phyloP scores from a whole-genome alignment of 2,888 invertebrate species.

The Isotomurus palustris region DNA sequence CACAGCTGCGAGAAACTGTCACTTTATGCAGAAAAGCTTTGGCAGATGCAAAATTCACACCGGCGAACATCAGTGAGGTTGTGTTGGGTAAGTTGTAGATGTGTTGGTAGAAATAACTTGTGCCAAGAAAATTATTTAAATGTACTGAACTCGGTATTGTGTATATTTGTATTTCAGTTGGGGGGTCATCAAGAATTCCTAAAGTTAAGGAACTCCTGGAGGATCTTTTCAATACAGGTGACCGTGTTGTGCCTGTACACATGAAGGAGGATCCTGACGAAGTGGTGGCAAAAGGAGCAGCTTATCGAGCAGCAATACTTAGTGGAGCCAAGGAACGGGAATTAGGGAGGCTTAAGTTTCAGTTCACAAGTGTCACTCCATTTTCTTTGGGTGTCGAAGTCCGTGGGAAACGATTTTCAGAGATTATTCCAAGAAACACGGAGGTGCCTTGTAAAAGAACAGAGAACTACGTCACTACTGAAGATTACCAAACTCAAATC shows the following conservation, averaged over 20 bases:
- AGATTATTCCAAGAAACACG: constrained; percentile 19
- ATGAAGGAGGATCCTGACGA: constrained; percentile 69
- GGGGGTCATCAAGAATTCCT: constrained; percentile 66
- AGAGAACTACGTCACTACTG: constrained; percentile 1
- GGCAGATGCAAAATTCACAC: constrained; percentile 6
- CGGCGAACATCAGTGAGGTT: constrained; percentile 19
- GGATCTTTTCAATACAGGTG: constrained; percentile 54
- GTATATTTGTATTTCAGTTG: constrained; percentile 60
- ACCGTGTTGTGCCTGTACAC: constrained; percentile 62
- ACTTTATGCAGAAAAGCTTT: constrained; percentile 11
- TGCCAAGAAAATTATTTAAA: too few relatives aligned
- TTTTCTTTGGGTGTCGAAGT: constrained; percentile 18
- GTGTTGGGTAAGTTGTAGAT: too few relatives aligned
- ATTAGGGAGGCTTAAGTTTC: not conserved
- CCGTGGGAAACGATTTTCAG: not conserved
- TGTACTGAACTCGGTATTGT: too few relatives aligned
- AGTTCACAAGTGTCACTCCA: constrained; percentile 17
- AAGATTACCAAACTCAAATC: constrained; percentile 11
- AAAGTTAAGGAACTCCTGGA: constrained; percentile 62
- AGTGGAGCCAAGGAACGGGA: constrained; percentile 9
- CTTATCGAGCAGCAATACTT: constrained; percentile 17
- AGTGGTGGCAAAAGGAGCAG: constrained; percentile 53
- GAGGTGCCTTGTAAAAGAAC: constrained; percentile 6
- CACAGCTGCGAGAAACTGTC: constrained; percentile 8
- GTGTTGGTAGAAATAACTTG: too few relatives aligned